Conservation (phyloP, 2,888 invertebrate species). For the Tetropium fuscum region DNA sequence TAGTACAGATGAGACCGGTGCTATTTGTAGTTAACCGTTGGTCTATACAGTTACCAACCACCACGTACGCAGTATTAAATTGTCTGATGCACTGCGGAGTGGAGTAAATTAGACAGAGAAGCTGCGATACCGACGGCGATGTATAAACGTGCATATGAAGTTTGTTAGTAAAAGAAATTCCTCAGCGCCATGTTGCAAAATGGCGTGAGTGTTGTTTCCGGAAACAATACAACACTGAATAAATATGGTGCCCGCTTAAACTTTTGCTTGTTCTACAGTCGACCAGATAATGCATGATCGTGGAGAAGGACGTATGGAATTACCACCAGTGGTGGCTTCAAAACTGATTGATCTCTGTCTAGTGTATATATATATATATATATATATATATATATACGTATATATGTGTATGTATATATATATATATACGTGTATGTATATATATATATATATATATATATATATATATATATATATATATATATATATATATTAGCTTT, state of each 20-base stretch:
- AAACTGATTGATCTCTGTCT: too few species aligned
- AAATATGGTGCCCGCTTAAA: constrained; percentile 51
- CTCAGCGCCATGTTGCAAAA: constrained; percentile 55
- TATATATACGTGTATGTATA: too few species aligned
- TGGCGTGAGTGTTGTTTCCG: constrained; percentile 54
- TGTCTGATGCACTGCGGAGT: constrained; percentile 43
- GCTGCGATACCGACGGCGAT: constrained; percentile 39
- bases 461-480: too few species aligned
- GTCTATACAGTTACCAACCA: constrained; percentile 2
- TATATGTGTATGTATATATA: too few species aligned
- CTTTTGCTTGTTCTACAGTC: constrained; percentile 47
- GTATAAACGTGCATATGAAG: constrained; percentile 35
- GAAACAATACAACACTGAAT: constrained; percentile 53
- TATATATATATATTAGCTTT: too few species aligned
- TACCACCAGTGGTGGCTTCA: constrained; percentile 6
- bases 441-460: too few species aligned
- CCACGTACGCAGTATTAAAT: constrained; percentile 30
- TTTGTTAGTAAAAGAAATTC: constrained; percentile 41
- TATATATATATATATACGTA: too few species aligned
- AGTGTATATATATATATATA: too few species aligned
- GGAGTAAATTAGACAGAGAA: constrained; percentile 45
- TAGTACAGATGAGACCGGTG: too few species aligned
- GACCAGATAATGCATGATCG: constrained; percentile 36
- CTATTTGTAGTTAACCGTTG: too few species aligned
- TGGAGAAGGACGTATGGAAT: not conserved